A percentile compares a stretch with the other conserved stretches of the same genome.
phyloP scores from a whole-genome alignment of 2,113 vertebrate genomes.

The Megaceryle maxima region DNA sequence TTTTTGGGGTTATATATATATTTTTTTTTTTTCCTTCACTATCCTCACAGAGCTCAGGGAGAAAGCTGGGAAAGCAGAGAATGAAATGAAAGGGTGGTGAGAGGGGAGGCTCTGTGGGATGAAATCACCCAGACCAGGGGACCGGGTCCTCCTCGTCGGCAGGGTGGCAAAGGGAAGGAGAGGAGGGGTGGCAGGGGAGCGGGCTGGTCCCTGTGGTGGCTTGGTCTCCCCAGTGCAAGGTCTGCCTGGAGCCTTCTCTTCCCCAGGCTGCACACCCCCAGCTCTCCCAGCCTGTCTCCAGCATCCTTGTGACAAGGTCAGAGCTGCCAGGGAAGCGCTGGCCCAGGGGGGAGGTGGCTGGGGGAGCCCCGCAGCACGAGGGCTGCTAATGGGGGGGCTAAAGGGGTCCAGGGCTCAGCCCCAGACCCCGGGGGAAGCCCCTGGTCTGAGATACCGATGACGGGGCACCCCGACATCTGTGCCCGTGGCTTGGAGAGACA shows the following conservation, averaged over 20 bases:
- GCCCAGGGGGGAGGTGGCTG: neutral
- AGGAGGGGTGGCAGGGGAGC: neutral
- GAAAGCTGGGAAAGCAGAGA: neutral
- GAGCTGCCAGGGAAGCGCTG: too few species aligned
- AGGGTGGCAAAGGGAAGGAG: neutral
- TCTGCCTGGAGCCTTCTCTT: too few species aligned
- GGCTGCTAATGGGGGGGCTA: neutral
- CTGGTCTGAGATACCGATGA: accelerated
- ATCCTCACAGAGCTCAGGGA: too few species aligned
- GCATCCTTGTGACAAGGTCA: neutral
- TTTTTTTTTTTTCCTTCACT: neutral
- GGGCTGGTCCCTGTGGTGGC: neutral
- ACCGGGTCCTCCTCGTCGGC: neutral
- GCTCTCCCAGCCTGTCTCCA: neutral
- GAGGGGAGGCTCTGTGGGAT: neutral
- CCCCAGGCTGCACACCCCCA: neutral
- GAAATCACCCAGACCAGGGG: neutral
- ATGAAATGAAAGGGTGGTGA: accelerated
- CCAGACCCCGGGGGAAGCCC: neutral
- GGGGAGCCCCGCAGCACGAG: neutral
- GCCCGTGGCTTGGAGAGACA: neutral
- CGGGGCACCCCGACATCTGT: neutral
- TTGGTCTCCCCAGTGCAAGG: neutral
- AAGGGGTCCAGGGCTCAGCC: neutral
- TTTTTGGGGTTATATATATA: too few species aligned